These are phyloP conservation scores for Babylonia areolata DNA, from an alignment of 1,140 invertebrate genomes.

Conservation along the genomic window DNA sequence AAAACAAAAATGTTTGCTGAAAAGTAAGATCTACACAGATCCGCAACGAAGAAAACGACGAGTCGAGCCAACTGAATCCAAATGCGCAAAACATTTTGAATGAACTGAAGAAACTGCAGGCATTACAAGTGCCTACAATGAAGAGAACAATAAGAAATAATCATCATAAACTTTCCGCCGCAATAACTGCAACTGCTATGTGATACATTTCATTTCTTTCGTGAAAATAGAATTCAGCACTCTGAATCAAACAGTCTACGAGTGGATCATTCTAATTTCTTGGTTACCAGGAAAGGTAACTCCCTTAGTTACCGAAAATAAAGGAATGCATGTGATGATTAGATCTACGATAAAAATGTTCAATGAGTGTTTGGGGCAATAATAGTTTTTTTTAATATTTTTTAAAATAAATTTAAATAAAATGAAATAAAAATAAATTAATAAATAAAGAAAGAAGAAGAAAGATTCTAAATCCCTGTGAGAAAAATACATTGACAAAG, in stretches of 20 bases:
- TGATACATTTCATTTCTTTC: not conserved
- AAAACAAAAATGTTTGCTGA: not conserved
- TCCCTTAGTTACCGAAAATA: constrained; percentile 7
- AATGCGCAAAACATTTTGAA: not conserved
- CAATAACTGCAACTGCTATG: not conserved
- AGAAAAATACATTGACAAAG: too few relatives aligned
- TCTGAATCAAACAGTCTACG: constrained; percentile 14
- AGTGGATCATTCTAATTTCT: not conserved
- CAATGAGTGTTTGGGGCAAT: too few relatives aligned
- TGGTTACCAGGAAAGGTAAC: not conserved
- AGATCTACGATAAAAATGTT: too few relatives aligned
- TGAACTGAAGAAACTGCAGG: not conserved
- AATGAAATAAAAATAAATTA: too few relatives aligned
- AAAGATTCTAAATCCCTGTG: too few relatives aligned
- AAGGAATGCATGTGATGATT: too few relatives aligned
- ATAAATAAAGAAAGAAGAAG: too few relatives aligned
- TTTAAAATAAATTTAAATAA: too few relatives aligned
- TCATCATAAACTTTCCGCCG: not conserved
- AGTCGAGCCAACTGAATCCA: not conserved
- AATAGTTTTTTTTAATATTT: too few relatives aligned
- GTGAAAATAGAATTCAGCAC: not conserved
- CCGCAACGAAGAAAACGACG: not conserved
- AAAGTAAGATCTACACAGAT: not conserved
- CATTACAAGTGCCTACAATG: not conserved
- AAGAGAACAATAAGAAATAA: not conserved